Evolutionary conservation across 2,113 vertebrate species (phyloP).

Genomic region (Chamaea fasciata): DNA sequence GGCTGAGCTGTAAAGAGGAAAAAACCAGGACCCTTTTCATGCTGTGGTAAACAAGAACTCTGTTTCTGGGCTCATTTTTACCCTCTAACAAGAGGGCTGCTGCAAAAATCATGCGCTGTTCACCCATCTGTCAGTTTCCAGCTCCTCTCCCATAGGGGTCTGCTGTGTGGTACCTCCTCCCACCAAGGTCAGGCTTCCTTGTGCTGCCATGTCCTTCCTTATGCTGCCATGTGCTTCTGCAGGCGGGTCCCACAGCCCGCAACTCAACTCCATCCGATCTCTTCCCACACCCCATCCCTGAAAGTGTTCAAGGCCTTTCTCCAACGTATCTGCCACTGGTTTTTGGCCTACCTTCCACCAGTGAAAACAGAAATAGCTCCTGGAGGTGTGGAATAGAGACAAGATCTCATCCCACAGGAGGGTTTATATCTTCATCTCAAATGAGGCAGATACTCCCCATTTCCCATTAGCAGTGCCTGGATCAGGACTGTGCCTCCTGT

Average conservation of each 20-base stretch:
- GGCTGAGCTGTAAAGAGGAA: not conserved
- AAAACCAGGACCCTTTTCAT: not conserved
- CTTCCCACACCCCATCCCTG: not conserved
- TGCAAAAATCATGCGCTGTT: not conserved
- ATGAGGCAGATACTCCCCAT: rapidly evolving
- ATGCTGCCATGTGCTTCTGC: not conserved
- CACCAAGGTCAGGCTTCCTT: no score
- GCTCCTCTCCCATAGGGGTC: not conserved
- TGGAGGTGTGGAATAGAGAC: not conserved
- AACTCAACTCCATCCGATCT: not conserved
- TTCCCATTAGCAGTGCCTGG: not conserved
- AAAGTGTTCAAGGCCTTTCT: not conserved
- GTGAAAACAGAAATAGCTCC: not conserved
- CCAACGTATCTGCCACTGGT: not conserved
- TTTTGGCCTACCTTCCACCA: not conserved
- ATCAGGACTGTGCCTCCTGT: not conserved
- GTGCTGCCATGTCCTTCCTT: not conserved
- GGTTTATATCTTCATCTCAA: not conserved
- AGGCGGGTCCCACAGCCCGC: rapidly evolving
- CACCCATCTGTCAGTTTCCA: not conserved
- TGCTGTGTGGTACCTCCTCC: not conserved
- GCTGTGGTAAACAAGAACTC: not conserved
- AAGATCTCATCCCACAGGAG: not conserved
- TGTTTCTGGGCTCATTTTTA: not conserved
- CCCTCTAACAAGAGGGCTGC: not conserved